phyloP scores from a whole-genome alignment of 2,797 vertebrate genomes.

The Petrocephalus sullivani region DNA sequence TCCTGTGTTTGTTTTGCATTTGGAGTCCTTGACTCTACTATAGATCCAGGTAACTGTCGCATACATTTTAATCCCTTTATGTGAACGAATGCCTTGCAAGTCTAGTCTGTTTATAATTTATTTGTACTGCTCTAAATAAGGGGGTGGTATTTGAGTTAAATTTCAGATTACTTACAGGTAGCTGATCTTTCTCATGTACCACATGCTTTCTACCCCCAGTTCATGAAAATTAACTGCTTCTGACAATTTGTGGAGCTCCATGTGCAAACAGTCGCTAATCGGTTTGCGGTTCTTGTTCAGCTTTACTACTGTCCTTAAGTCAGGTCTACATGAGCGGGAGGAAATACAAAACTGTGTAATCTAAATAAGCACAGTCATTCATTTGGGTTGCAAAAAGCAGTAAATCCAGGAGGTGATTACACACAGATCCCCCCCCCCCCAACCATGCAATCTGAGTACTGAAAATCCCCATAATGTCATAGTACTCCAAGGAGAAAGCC shows the following conservation, averaged over 20 bases:
- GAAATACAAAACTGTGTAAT: not conserved
- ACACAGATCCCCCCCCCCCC: not conserved
- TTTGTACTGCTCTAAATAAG: not conserved
- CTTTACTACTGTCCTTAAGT: not conserved
- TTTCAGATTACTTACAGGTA: not conserved
- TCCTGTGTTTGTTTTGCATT: not conserved
- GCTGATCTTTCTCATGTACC: not conserved
- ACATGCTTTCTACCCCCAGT: not conserved
- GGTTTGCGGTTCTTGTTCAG: not conserved
- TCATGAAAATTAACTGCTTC: not conserved
- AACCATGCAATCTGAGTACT: not conserved
- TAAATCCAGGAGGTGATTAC: not conserved
- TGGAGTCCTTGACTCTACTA: not conserved
- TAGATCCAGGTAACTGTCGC: not conserved
- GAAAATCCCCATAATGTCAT: not conserved
- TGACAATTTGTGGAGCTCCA: not conserved
- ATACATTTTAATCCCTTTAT: not conserved
- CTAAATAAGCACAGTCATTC: not conserved
- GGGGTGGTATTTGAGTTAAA: not conserved
- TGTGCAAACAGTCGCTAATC: not conserved
- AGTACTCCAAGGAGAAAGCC: not conserved
- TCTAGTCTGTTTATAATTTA: not conserved
- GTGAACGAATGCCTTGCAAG: not conserved
- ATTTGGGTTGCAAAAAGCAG: not conserved
- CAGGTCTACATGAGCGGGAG: not conserved